Percentiles rank a stretch among this genome's conserved stretches.
Evolutionary conservation across 2,888 invertebrate species (phyloP).

Genomic region (Hermaeophaga mercurialis): DNA sequence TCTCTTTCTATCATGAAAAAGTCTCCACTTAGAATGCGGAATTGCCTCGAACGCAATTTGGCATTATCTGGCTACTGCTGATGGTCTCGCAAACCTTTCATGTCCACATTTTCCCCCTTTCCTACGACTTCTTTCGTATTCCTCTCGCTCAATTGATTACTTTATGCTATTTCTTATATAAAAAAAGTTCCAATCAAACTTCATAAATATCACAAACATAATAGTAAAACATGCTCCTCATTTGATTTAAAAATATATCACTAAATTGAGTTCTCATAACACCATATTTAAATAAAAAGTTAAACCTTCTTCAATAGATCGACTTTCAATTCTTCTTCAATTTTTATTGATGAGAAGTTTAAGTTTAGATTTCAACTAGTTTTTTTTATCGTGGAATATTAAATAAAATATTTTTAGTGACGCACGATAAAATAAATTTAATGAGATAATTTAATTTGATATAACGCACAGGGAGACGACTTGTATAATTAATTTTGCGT

Average conservation of each 20-base stretch:
- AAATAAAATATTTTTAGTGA: too few relatives aligned
- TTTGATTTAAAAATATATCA: not conserved
- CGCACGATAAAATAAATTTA: too few relatives aligned
- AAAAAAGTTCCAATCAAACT: not conserved
- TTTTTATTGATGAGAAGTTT: too few relatives aligned
- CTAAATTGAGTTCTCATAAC: too few relatives aligned
- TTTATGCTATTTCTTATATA: not conserved
- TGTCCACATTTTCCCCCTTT: not conserved
- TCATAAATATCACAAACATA: not conserved
- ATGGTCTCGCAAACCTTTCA: not conserved
- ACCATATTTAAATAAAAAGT: too few relatives aligned
- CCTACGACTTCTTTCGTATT: not conserved
- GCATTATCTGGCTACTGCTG: slow-evolving; percentile 34
- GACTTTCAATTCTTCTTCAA: too few relatives aligned
- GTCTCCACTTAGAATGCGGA: slow-evolving; percentile 33
- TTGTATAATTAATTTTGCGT: not conserved
- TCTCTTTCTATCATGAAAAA: slow-evolving; percentile 36
- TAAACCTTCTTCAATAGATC: too few relatives aligned
- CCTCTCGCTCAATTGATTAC: not conserved
- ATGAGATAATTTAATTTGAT: not conserved
- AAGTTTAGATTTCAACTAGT: too few relatives aligned
- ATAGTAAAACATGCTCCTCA: not conserved
- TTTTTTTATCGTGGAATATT: too few relatives aligned
- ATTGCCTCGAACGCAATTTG: slow-evolving; percentile 38
- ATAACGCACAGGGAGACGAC: not conserved